Evolutionary conservation across 1,140 invertebrate species (phyloP).

Genomic region (Pachyrhynchus sulphureomaculatus): DNA sequence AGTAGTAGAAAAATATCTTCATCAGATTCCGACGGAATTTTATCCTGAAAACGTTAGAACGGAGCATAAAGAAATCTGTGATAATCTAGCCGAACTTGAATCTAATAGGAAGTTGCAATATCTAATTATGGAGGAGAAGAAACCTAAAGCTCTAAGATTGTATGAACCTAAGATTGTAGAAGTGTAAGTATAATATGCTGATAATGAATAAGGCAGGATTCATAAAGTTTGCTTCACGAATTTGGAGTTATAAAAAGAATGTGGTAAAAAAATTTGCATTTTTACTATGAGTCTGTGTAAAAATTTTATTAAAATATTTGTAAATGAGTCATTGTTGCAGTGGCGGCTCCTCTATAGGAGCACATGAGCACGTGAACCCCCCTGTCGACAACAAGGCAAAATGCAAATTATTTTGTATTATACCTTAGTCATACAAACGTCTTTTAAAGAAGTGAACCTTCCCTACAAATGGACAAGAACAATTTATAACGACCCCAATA

Average conservation of each 20-base stretch:
- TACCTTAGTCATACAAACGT: no score
- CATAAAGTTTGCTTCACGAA: constrained; percentile 25
- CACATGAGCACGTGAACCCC: no score
- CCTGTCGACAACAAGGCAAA: no score
- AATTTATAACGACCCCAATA: no score
- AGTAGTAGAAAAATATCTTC: constrained; percentile 54
- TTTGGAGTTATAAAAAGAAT: no score
- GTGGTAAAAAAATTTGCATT: no score
- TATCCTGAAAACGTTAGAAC: constrained; percentile 64
- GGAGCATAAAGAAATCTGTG: constrained; percentile 51
- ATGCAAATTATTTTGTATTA: no score
- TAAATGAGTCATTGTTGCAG: no score
- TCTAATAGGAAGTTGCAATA: constrained; percentile 59
- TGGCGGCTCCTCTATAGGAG: no score
- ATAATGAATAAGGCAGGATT: constrained; percentile 9
- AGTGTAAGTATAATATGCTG: constrained; percentile 61
- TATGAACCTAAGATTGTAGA: constrained; percentile 83
- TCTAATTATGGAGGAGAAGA: constrained; percentile 63
- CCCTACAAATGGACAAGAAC: no score
- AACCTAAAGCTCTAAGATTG: constrained; percentile 76
- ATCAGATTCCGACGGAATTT: constrained; percentile 56
- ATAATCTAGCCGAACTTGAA: constrained; percentile 54
- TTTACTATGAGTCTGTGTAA: no score
- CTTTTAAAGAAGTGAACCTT: no score
- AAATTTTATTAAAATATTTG: neutral